phyloP scores from a whole-genome alignment of 2,888 invertebrate genomes.

The Drosophila quinaria region DNA sequence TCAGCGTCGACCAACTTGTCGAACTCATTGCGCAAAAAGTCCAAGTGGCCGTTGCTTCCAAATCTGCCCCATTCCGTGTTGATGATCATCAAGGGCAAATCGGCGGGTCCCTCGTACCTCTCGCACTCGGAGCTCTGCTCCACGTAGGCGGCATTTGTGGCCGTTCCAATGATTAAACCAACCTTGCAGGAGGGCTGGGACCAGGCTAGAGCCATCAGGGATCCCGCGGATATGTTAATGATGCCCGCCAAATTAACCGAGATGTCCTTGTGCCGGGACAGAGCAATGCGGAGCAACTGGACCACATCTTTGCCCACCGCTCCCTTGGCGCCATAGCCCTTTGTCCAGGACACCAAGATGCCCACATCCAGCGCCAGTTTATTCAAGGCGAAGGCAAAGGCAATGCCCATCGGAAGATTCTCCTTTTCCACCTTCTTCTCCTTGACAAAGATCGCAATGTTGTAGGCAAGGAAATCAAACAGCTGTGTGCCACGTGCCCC shows the following conservation, averaged over 20 bases:
- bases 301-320: conserved; percentile 96
- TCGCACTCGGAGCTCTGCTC: conserved; percentile 91
- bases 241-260: conserved; percentile 94
- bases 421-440: conserved; percentile 90
- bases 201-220: conserved; percentile 95
- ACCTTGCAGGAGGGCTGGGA: conserved; percentile 90
- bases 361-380: conserved; percentile 95
- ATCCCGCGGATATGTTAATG: conserved; percentile 96
- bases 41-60: conserved; percentile 94
- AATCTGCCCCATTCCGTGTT: conserved; percentile 99
- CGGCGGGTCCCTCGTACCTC: conserved; percentile 88
- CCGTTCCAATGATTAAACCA: conserved; percentile 91
- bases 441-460: conserved; percentile 94
- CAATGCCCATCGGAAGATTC: conserved; percentile 95
- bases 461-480: conserved; percentile 97
- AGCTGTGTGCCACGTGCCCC: conserved; percentile 93
- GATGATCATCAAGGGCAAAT: conserved; percentile 88
- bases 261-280: conserved; percentile 92
- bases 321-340: conserved; percentile 96
- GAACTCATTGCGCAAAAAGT: conserved; percentile 93
- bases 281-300: conserved; percentile 92
- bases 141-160: conserved; percentile 97
- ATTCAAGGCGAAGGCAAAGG: conserved; percentile 96
- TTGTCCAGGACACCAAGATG: conserved; percentile 95
- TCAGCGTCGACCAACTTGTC: conserved; percentile 92